Evolutionary conservation across 2,113 vertebrate species (phyloP).

Genomic region (Psilopsiagon aurifrons): DNA sequence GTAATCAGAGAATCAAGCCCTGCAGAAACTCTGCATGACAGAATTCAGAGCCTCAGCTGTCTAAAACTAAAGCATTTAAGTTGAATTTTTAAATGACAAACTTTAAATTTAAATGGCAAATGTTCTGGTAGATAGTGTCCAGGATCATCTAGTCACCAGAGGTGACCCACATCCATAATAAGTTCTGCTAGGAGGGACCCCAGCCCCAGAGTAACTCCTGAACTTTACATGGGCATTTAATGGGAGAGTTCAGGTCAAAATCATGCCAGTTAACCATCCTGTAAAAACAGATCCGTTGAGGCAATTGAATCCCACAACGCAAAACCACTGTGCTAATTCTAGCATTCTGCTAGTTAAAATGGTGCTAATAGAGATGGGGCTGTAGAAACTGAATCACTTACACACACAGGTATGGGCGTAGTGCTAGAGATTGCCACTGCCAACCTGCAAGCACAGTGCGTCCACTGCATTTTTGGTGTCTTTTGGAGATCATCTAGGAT

Average conservation of each 20-base stretch:
- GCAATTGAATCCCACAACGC: neutral
- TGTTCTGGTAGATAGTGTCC: neutral
- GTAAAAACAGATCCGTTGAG: neutral
- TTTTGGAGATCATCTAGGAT: neutral
- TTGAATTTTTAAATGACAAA: neutral
- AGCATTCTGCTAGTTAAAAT: neutral
- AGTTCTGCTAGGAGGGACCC: neutral
- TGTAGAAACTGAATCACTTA: neutral
- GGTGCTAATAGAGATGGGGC: neutral
- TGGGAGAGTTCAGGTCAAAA: neutral
- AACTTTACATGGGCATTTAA: neutral
- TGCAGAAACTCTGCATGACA: neutral
- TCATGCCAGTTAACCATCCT: neutral
- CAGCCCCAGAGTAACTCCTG: neutral
- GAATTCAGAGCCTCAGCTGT: neutral
- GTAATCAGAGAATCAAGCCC: neutral
- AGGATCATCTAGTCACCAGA: neutral
- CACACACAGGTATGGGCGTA: rapidly evolving
- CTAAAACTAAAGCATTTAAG: neutral
- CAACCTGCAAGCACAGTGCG: neutral
- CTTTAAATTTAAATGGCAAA: neutral
- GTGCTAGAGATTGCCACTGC: neutral
- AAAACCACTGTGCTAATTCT: neutral
- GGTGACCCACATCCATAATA: neutral
- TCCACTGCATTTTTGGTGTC: neutral